These are phyloP conservation scores for Holocentrus rufus DNA, from an alignment of 2,797 vertebrate species.

Conservation along the genomic window DNA sequence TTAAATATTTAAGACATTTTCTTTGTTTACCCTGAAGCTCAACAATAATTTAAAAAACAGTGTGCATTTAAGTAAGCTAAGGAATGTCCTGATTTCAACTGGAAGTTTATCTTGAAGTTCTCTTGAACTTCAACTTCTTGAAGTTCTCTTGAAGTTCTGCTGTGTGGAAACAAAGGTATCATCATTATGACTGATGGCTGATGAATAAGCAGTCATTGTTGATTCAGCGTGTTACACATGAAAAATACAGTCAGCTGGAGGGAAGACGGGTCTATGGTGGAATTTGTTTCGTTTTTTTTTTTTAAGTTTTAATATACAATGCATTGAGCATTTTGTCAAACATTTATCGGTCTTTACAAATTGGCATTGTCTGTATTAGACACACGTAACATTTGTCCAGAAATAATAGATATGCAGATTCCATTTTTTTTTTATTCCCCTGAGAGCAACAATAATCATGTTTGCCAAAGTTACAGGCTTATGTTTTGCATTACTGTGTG, in stretches of 20 bases:
- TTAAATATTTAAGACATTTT: conserved; percentile 4
- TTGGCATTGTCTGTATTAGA: no score
- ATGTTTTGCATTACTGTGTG: conserved; percentile 46
- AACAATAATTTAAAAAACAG: conserved; percentile 24
- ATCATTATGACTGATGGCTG: background rate
- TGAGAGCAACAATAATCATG: conserved; percentile 20
- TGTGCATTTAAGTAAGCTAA: conserved; percentile 4
- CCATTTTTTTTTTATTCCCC: conserved; percentile 7
- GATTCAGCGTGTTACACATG: conserved; percentile 9
- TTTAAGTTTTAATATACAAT: conserved; percentile 13
- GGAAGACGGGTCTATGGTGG: conserved; percentile 7
- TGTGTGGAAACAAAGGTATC: conserved; percentile 19
- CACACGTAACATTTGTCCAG: background rate
- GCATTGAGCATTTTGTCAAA: conserved; percentile 15
- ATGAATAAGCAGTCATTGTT: conserved; percentile 9
- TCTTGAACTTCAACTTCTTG: no score
- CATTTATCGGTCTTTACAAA: no score
- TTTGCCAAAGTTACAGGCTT: conserved; percentile 70
- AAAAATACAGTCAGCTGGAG: background rate
- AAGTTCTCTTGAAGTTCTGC: background rate
- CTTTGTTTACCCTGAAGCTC: background rate
- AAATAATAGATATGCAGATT: conserved; percentile 21
- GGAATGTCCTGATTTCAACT: conserved; percentile 28
- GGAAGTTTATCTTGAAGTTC: conserved; percentile 1
- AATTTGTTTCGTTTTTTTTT: conserved; percentile 3